Evolutionary conservation across 2,797 vertebrate genomes (phyloP).

Genomic region (Zenarchopterus dispar): DNA sequence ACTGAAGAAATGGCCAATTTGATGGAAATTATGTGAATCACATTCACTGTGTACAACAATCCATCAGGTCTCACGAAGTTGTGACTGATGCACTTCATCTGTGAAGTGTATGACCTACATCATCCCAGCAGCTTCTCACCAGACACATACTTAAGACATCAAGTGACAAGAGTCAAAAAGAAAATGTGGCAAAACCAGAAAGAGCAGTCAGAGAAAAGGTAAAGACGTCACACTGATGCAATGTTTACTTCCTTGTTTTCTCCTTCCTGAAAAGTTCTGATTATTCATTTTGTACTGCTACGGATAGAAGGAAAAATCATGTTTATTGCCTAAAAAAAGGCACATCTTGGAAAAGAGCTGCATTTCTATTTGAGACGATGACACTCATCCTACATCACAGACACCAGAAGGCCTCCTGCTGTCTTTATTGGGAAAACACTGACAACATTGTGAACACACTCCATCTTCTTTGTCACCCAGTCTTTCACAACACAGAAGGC

Average conservation of each 20-base stretch:
- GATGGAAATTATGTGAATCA: too few species aligned
- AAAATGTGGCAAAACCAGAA: too few species aligned
- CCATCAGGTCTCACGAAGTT: too few species aligned
- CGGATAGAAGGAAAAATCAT: not conserved
- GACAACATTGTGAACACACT: slow-evolving; percentile 52
- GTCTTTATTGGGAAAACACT: slow-evolving; percentile 62
- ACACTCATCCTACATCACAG: slow-evolving; percentile 18
- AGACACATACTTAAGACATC: too few species aligned
- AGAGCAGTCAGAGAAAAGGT: too few species aligned
- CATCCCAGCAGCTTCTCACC: too few species aligned
- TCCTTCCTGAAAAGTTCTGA: not conserved
- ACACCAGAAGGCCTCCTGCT: slow-evolving; percentile 55
- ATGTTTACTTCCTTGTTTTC: not conserved
- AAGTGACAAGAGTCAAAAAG: too few species aligned
- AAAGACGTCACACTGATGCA: not conserved
- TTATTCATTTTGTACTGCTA: not conserved
- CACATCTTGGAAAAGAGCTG: slow-evolving; percentile 20
- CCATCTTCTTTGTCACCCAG: slow-evolving; percentile 22
- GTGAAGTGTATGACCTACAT: too few species aligned
- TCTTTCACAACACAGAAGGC: slow-evolving; percentile 50
- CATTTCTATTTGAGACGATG: slow-evolving; percentile 17
- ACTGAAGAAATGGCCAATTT: not conserved
- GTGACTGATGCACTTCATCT: too few species aligned
- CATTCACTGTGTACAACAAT: too few species aligned
- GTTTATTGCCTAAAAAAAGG: not conserved